A percentile compares a stretch with the other conserved stretches of the same genome.
Conservation (phyloP, 37 sponge, comb jelly and placozoan species). For the Crambe crambe region DNA sequence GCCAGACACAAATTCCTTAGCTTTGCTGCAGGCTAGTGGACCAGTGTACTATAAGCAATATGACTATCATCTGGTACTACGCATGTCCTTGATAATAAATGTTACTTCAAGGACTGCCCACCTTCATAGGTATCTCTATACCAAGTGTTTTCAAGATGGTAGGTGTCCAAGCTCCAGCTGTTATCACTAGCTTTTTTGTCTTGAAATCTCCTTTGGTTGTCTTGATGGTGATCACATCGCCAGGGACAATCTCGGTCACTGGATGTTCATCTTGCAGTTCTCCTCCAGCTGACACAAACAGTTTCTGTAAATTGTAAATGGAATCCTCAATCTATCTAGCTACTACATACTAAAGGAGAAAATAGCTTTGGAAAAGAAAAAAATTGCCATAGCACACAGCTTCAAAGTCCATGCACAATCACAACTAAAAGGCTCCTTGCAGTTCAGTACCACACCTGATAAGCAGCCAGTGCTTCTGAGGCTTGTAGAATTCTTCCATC, state of each 20-base stretch:
- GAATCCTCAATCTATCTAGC: too few species aligned
- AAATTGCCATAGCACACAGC: too few species aligned
- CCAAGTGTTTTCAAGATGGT: slow-evolving; percentile 41
- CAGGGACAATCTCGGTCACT: slow-evolving; percentile 68
- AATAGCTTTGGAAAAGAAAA: too few species aligned
- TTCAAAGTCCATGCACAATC: background rate
- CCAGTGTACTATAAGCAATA: too few species aligned
- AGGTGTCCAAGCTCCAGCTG: slow-evolving; percentile 82
- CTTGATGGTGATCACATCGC: slow-evolving; percentile 38
- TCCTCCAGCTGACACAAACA: slow-evolving; percentile 71
- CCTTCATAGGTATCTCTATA: slow-evolving; percentile 65
- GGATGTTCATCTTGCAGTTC: slow-evolving; percentile 50
- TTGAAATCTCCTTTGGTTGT: slow-evolving; percentile 53
- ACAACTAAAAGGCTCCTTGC: too few species aligned
- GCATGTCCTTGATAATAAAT: too few species aligned
- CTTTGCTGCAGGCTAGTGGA: too few species aligned
- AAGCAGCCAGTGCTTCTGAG: slow-evolving; percentile 48
- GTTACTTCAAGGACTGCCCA: too few species aligned
- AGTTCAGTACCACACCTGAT: too few species aligned
- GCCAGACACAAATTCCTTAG: too few species aligned
- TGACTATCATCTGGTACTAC: too few species aligned
- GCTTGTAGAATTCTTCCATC: slow-evolving; percentile 67
- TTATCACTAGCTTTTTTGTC: slow-evolving; percentile 62
- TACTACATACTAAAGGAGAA: background rate
- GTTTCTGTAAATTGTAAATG: slow-evolving; percentile 37